Conservation (phyloP, 2,888 invertebrate species). For the Thymelicus sylvestris region DNA sequence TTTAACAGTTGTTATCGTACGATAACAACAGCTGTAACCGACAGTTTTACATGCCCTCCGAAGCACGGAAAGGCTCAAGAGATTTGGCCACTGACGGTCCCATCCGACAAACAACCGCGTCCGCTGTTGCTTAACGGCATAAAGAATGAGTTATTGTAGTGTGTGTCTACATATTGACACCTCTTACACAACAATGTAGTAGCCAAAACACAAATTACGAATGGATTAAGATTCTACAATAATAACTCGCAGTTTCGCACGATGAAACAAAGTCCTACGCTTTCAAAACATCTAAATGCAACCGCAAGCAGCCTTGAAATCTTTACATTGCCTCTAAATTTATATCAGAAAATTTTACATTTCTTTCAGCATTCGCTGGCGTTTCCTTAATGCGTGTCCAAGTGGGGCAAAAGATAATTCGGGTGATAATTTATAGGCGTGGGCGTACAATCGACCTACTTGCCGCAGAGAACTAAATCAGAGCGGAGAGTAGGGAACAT, state of each 20-base stretch:
- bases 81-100: no score
- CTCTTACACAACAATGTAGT: no score
- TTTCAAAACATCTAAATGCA: conserved; percentile 15
- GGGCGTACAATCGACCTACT: conserved; percentile 61
- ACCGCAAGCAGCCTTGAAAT: conserved; percentile 1
- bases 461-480: conserved; percentile 59
- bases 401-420: conserved; percentile 57
- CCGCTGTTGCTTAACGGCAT: no score
- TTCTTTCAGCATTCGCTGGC: conserved; percentile 22
- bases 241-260: neutral
- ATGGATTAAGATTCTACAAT: neutral
- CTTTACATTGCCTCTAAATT: conserved; percentile 8
- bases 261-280: conserved; percentile 12
- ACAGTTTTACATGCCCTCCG: no score
- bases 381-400: conserved; percentile 48
- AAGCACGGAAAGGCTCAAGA: no score
- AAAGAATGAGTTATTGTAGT: no score
- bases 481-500: conserved; percentile 51
- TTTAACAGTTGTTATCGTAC: no score
- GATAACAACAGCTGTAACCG: no score
- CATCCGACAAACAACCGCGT: no score
- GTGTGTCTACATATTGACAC: no score
- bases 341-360: conserved; percentile 20
- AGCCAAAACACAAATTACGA: neutral
- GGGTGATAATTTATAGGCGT: conserved; percentile 59